Conservation (phyloP, 2,888 invertebrate species). For the Torymus texanus region DNA sequence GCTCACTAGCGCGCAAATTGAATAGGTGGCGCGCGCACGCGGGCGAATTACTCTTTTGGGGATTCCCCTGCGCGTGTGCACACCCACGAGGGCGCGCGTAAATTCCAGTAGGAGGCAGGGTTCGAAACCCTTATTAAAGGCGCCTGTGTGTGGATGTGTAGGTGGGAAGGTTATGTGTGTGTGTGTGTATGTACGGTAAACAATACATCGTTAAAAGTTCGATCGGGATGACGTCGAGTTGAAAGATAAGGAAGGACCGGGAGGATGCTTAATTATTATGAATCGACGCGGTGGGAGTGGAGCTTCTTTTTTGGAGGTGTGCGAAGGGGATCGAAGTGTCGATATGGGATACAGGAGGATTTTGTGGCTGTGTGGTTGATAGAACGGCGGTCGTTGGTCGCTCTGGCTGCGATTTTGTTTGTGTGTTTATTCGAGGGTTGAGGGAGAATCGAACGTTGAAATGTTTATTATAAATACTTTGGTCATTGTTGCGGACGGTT, state of each 20-base stretch:
- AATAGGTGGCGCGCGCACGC: slow-evolving; percentile 19
- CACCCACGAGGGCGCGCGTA: slow-evolving; percentile 34
- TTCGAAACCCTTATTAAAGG: slow-evolving; percentile 24
- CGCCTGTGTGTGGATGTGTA: no score
- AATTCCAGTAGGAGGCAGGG: slow-evolving; percentile 7
- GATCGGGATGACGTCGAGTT: background rate
- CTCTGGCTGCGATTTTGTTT: no score
- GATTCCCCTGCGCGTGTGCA: background rate
- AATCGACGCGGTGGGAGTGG: background rate
- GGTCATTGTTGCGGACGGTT: no score
- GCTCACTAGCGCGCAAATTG: slow-evolving; percentile 27
- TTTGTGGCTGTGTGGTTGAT: no score
- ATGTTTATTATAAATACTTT: no score
- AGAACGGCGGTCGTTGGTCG: no score
- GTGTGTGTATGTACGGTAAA: background rate
- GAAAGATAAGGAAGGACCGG: background rate
- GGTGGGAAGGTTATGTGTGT: no score
- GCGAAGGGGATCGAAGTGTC: no score
- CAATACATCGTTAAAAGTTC: slow-evolving; percentile 29
- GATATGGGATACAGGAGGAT: no score
- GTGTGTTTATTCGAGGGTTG: no score
- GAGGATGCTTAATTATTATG: slow-evolving; percentile 13
- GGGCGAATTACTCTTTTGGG: slow-evolving; percentile 41
- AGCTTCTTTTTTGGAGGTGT: no score
- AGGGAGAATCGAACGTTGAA: no score